Conservation (phyloP, 2,113 vertebrate species). For the Leucoraja erinaceus region DNA sequence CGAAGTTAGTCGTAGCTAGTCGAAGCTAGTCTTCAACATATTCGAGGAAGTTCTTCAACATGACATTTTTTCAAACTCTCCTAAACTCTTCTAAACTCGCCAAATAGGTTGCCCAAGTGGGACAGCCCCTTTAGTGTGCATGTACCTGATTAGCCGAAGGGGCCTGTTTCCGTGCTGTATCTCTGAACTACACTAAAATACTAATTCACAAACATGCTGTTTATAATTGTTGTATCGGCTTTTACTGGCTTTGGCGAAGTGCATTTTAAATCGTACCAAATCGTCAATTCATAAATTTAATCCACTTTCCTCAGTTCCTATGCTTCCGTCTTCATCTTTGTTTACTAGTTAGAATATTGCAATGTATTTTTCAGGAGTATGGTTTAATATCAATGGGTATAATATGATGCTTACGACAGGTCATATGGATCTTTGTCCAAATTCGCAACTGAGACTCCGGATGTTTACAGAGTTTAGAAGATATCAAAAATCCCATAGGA, state of each 20-base stretch:
- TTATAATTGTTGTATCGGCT: neutral
- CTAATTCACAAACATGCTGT: neutral
- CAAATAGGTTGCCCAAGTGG: too few species aligned
- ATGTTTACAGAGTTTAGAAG: neutral
- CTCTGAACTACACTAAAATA: neutral
- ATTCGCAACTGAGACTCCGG: neutral
- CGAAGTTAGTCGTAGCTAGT: too few species aligned
- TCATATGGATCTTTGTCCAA: neutral
- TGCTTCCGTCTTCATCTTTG: neutral
- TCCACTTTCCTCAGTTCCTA: neutral
- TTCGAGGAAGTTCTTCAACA: too few species aligned
- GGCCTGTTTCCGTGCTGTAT: neutral
- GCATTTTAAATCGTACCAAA: neutral
- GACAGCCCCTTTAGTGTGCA: too few species aligned
- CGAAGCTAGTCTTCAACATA: too few species aligned
- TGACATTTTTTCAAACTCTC: too few species aligned
- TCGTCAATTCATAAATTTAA: neutral
- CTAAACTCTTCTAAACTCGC: too few species aligned
- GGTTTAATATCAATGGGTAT: neutral
- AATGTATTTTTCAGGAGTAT: neutral
- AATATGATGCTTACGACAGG: neutral
- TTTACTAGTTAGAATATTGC: neutral
- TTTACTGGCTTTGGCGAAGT: neutral
- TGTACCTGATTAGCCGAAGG: too few species aligned
- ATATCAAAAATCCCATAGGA: constrained; percentile 9